Evolutionary conservation across 2,113 vertebrate species (phyloP), one percentile per base, ranked within the genome.

Genomic region (Sturnus vulgaris): DNA sequence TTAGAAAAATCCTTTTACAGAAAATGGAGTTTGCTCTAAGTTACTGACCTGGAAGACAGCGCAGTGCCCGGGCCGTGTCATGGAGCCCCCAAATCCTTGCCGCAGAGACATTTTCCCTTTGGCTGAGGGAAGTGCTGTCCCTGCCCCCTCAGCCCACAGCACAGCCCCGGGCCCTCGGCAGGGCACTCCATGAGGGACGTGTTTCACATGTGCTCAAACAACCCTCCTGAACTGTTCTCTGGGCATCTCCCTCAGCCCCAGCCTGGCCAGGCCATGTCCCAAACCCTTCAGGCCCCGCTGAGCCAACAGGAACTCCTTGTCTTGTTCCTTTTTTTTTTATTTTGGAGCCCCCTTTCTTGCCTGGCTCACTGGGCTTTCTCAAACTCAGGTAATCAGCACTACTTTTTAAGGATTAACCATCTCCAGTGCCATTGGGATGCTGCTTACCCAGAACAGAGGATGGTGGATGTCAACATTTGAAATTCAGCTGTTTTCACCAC

Each of bases 401-500:
- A 16, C 3, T 5, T 64, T 65, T 30, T 27, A 25, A 33, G 59
- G 46, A 46, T 75, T 20, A 61, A 25, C 15, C 0, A 2, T 46
- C 22, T 56, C 39, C 47, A 22, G 47, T 10, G 15, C 33, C 33
- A 1, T 0, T 8, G 31, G 50, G 59, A 7, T 1, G 11, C 40
- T n/a, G 60, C 55, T 66, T 24, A 11, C 71, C 44, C 3, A 0
- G 8, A 53, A 10, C 30, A 8, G 14, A 8, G 33, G 23, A 8
- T 1, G 1, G 1, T 2, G 35, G 22, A 1, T 42, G 46, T 1
- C 5, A 2, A 2, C 15, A 6, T 14, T 10, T n/a, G 44, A 39
- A 59, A 47, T 7, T 11, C 39, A 69, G n/a, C n/a, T 47, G 3
- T 22, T 15, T 2, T n/a, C 64, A 27, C 15, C 7, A 35, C 27